phyloP scores from a whole-genome alignment of 2,888 invertebrate genomes.

The Argyresthia goedartella region DNA sequence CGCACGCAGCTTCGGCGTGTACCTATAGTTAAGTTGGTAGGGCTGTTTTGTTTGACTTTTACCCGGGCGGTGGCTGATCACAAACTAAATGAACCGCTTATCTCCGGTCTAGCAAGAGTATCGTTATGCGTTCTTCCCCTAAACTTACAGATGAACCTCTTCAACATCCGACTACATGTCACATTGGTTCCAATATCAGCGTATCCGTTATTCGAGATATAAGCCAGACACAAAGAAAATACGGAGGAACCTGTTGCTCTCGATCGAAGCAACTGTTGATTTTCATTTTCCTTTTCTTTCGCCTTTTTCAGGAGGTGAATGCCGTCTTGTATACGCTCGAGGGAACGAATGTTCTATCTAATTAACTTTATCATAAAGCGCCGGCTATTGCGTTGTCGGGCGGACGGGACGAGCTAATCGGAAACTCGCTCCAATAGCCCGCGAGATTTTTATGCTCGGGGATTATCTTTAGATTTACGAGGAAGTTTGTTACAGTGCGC shows the following conservation, averaged over 20 bases:
- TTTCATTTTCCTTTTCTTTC: constrained; percentile 36
- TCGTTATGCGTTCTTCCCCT: constrained; percentile 28
- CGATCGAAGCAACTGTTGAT: constrained; percentile 15
- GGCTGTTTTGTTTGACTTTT: constrained; percentile 50
- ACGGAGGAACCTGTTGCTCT: constrained; percentile 3
- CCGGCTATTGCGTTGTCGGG: constrained; percentile 52
- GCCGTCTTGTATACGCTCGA: constrained; percentile 54
- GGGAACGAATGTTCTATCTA: constrained; percentile 64
- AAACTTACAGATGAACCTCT: constrained; percentile 39
- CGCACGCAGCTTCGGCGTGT: constrained; percentile 10
- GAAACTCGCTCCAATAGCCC: constrained; percentile 36
- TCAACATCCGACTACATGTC: constrained; percentile 21
- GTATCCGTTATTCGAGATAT: not conserved
- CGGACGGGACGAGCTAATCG: constrained; percentile 35
- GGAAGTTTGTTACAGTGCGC: constrained; percentile 1
- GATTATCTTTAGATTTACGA: constrained; percentile 4
- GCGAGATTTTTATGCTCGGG: constrained; percentile 20
- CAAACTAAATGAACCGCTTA: constrained; percentile 46
- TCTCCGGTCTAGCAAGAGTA: constrained; percentile 35
- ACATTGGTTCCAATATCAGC: not conserved
- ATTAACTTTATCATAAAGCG: constrained; percentile 66
- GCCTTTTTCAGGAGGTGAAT: constrained; percentile 24
- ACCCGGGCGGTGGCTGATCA: constrained; percentile 31
- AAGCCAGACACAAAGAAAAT: constrained; percentile 1
- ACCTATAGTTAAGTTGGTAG: constrained; percentile 3